phyloP scores from a whole-genome alignment of 1,140 invertebrate genomes.

The Drosophila burlai region DNA sequence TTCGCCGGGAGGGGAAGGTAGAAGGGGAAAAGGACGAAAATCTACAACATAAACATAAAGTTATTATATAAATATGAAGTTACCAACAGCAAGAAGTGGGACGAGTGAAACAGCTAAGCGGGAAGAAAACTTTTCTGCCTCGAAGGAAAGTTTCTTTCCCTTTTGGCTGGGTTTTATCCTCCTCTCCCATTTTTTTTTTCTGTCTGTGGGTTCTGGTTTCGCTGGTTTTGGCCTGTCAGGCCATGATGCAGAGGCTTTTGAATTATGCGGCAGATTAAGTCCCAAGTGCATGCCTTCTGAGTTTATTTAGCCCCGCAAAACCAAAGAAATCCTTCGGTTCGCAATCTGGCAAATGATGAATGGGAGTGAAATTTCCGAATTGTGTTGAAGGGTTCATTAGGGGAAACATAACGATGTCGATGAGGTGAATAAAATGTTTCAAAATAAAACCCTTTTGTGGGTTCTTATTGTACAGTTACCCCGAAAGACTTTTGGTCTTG shows the following conservation, averaged over 20 bases:
- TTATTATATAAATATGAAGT: slow-evolving; percentile 83
- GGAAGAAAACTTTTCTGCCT: slow-evolving; percentile 60
- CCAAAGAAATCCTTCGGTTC: slow-evolving; percentile 16
- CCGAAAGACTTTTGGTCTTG: neutral
- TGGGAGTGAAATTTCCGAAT: slow-evolving; percentile 14
- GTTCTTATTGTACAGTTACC: neutral
- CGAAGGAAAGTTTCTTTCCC: slow-evolving; percentile 49
- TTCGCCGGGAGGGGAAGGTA: slow-evolving; percentile 9
- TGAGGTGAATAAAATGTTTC: neutral
- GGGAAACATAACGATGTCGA: slow-evolving; percentile 17
- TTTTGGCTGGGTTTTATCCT: slow-evolving; percentile 19
- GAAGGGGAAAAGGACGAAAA: slow-evolving; percentile 39
- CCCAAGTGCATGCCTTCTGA: slow-evolving; percentile 67
- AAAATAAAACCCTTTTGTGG: slow-evolving; percentile 5
- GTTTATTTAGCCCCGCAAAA: slow-evolving; percentile 61
- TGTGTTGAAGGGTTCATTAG: slow-evolving; percentile 52
- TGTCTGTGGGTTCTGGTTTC: slow-evolving; percentile 31
- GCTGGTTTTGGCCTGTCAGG: slow-evolving; percentile 49
- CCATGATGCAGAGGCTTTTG: slow-evolving; percentile 55
- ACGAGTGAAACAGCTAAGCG: slow-evolving; percentile 24
- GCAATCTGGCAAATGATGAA: slow-evolving; percentile 50
- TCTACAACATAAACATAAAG: slow-evolving; percentile 81
- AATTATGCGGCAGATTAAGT: slow-evolving; percentile 79
- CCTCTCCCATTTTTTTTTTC: slow-evolving; percentile 14
- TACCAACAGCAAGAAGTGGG: slow-evolving; percentile 36